These are phyloP conservation scores for Pheosia gnoma DNA, from an alignment of 2,888 invertebrate species.

Conservation along the genomic window DNA sequence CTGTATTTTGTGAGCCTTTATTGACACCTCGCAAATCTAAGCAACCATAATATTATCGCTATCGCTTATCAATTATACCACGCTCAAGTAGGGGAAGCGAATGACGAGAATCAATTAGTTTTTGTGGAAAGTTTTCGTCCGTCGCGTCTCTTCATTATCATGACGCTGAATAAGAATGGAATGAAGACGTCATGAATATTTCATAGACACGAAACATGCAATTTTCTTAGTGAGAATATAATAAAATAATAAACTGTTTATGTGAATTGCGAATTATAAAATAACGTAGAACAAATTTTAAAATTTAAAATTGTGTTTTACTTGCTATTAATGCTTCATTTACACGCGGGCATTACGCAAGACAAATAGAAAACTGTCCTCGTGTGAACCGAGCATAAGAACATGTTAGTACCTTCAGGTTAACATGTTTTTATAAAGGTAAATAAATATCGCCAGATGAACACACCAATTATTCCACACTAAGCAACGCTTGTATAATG, in stretches of 20 bases:
- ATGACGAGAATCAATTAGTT: slow-evolving; percentile 60
- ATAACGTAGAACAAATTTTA: neutral
- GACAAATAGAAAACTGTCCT: too few relatives aligned
- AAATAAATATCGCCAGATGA: too few relatives aligned
- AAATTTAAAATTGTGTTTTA: neutral
- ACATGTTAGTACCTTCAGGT: too few relatives aligned
- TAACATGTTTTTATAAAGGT: too few relatives aligned
- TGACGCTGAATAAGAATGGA: slow-evolving; percentile 35
- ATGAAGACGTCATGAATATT: slow-evolving; percentile 52
- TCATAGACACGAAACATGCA: slow-evolving; percentile 25
- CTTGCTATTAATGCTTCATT: too few relatives aligned
- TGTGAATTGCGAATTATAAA: neutral
- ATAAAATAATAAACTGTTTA: neutral
- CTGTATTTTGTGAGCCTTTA: too few relatives aligned
- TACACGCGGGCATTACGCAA: too few relatives aligned
- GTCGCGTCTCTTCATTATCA: slow-evolving; percentile 47
- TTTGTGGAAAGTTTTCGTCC: slow-evolving; percentile 49
- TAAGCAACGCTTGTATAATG: too few relatives aligned
- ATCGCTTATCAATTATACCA: slow-evolving; percentile 20
- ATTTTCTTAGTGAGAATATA: neutral
- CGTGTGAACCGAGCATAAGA: too few relatives aligned
- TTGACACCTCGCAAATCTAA: too few relatives aligned
- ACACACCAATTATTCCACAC: too few relatives aligned
- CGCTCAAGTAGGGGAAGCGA: slow-evolving; percentile 32
- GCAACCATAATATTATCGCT: slow-evolving; percentile 10